A percentile compares a stretch with the other conserved stretches of the same genome.
Evolutionary conservation across 2,113 vertebrate species (phyloP).

Genomic region (Felis chaus): DNA sequence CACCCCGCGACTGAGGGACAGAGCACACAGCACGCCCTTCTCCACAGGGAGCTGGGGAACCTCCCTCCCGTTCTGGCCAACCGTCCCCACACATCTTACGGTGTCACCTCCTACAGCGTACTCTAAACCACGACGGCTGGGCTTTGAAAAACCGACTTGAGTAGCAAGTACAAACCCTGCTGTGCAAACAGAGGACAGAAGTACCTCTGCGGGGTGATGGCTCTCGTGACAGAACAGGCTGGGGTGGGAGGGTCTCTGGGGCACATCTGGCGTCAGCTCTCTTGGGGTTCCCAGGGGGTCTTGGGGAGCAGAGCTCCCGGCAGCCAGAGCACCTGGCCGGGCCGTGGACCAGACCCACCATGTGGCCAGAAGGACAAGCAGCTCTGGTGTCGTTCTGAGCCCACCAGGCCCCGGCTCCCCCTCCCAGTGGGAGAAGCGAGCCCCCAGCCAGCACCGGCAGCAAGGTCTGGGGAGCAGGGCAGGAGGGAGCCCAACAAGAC

Average conservation of each 20-base stretch:
- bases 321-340: neutral
- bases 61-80: neutral
- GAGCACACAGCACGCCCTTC: neutral
- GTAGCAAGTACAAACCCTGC: neutral
- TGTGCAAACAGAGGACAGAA: neutral
- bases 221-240: neutral
- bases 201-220: no score
- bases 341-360: accelerated
- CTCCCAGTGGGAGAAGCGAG: accelerated
- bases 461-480: no score
- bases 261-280: neutral
- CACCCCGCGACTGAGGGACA: neutral
- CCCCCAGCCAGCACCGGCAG: accelerated
- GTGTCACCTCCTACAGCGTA: accelerated
- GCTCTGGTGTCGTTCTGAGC: no score
- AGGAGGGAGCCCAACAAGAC: neutral
- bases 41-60: neutral
- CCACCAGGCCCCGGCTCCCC: accelerated
- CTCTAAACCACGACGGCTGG: accelerated
- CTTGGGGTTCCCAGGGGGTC: neutral
- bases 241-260: neutral
- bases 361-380: accelerated
- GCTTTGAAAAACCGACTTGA: accelerated
- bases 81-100: accelerated
- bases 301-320: neutral